Conservation (phyloP, 92 coral and sea anemone species). For the Actinernus sp. region DNA sequence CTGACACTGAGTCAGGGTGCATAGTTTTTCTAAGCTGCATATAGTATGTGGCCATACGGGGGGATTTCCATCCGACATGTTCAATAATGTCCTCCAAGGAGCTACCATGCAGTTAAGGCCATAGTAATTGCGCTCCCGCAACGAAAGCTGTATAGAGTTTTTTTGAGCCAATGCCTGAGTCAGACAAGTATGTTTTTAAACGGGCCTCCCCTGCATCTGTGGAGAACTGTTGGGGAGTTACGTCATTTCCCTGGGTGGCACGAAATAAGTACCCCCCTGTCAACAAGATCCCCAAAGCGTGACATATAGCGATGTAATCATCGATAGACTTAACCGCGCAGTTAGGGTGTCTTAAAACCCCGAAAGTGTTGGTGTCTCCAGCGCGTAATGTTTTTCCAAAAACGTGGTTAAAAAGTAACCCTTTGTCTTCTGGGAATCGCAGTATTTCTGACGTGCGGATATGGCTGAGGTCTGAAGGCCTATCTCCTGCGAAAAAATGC, state of each 20-base stretch:
- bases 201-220: no score
- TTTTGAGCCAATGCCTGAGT: no score
- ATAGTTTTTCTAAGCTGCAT: not conserved
- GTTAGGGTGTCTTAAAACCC: constrained; percentile 20
- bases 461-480: constrained; percentile 26
- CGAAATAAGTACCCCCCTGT: no score
- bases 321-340: constrained; percentile 27
- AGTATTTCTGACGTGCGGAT: constrained; percentile 18
- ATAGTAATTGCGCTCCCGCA: not conserved
- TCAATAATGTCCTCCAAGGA: not conserved
- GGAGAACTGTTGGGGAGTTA: no score
- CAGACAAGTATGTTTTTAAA: no score
- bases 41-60: constrained; percentile 3
- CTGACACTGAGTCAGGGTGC: not conserved
- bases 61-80: not conserved
- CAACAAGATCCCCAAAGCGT: constrained; percentile 15
- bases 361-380: constrained; percentile 14
- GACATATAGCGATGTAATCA: constrained; percentile 7
- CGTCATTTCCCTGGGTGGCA: no score
- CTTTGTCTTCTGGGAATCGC: constrained; percentile 21
- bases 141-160: not conserved
- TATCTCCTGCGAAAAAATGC: no score
- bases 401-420: constrained; percentile 14
- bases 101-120: not conserved
- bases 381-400: constrained; percentile 31